Evolutionary conservation across 2,113 vertebrate genomes (phyloP), one percentile per base, ranked within the genome.

Genomic region (Hydrolagus affinis): DNA sequence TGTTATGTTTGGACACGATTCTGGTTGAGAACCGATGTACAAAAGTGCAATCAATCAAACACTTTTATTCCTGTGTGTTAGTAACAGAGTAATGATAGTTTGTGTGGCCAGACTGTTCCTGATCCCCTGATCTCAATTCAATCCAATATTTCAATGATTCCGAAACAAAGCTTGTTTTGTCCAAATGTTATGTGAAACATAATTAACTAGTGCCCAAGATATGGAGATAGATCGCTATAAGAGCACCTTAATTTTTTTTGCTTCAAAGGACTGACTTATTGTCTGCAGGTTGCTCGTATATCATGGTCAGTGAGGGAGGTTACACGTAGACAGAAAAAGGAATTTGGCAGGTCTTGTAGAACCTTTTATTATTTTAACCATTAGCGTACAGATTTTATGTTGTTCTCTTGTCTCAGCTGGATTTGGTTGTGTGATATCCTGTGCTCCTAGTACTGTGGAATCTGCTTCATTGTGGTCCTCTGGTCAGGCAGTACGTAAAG

Each of bases 1-100:
- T 83, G 78, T 68, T 28, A 68, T 17, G 25, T 83, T 64, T 32
- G 78, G 62, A 83, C 78, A 83, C 2, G 78, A 83, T 83, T 83
- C 28, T 66, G 23, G 25, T 44, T 68, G 66, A 83, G 60, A 32
- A 15, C 78, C 66, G 62, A 68, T 25, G 19, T 68, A 11, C 14
- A 83, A 83, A 66, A 59, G 59, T 66, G 15, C 25, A 17, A 83
- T 83, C 78, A 66, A 17, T 83, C 17, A 19, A 62, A 66, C 30
- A 83, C 21, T 62, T 68, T 25, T 83, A 28, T 83, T 15, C 60
- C 78, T 83, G 78, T 17, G 17, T 66, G 25, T 83, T 66, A 19
- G 66, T 62, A 83, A 83, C 44, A 83, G 8, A 28, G 25, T 68
- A 62, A 68, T 66, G 62, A 9, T 83, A 44, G 11, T 28, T 83